phyloP scores from a whole-genome alignment of 2,888 invertebrate genomes.

The Drosophila acutilabella region DNA sequence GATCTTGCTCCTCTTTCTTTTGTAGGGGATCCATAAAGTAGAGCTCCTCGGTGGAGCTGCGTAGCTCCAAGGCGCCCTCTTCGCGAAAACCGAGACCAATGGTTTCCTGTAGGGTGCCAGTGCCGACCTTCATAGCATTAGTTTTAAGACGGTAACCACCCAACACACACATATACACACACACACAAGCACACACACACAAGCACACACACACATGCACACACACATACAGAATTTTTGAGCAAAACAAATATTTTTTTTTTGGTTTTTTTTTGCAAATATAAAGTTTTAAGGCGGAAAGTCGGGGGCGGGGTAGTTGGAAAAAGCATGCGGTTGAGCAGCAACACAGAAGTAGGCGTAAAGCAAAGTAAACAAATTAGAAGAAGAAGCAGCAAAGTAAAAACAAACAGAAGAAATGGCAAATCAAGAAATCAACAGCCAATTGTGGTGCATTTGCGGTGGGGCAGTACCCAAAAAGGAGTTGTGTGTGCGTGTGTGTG shows the following conservation, averaged over 20 bases:
- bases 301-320: not conserved
- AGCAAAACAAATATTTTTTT: constrained; percentile 16
- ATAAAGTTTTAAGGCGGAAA: constrained; percentile 14
- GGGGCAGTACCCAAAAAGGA: constrained; percentile 18
- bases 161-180: constrained; percentile 43
- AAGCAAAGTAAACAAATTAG: constrained; percentile 13
- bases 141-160: constrained; percentile 71
- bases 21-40: constrained; percentile 90
- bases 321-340: constrained; percentile 34
- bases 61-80: constrained; percentile 93
- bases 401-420: constrained; percentile 30
- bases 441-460: constrained; percentile 64
- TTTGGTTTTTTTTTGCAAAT: constrained; percentile 28
- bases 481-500: constrained; percentile 37
- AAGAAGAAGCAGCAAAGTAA: constrained; percentile 1
- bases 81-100: constrained; percentile 88
- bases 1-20: constrained; percentile 85
- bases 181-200: constrained; percentile 33
- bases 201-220: constrained; percentile 28
- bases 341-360: constrained; percentile 29
- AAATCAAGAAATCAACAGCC: constrained; percentile 71
- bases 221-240: constrained; percentile 42
- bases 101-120: constrained; percentile 86
- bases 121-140: constrained; percentile 85
- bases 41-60: constrained; percentile 95